Conservation (phyloP, 2,113 vertebrate species). For the Sterrhoptilus dennistouni region DNA sequence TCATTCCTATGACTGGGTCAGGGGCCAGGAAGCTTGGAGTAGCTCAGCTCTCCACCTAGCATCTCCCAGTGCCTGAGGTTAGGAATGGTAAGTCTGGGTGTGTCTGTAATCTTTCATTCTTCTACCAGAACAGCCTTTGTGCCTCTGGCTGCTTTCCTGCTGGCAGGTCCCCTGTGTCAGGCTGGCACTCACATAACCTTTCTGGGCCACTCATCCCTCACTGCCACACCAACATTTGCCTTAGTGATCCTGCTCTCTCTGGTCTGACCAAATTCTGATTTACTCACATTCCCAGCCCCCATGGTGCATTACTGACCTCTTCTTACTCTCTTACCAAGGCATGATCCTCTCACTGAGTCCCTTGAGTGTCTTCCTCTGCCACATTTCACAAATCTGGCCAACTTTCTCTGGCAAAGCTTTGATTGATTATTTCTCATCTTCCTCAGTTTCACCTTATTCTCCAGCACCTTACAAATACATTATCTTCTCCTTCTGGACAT, state of each 20-base stretch:
- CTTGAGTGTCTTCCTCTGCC: background rate
- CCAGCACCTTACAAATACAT: background rate
- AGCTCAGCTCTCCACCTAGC: background rate
- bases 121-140: background rate
- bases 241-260: background rate
- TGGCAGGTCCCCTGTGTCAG: background rate
- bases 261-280: background rate
- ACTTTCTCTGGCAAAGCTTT: background rate
- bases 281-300: background rate
- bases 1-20: rapidly evolving
- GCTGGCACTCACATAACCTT: background rate
- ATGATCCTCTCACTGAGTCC: background rate
- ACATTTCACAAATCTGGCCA: background rate
- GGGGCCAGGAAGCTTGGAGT: background rate
- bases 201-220: background rate
- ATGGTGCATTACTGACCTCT: background rate
- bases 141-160: background rate
- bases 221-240: background rate
- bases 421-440: background rate
- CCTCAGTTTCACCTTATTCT: background rate
- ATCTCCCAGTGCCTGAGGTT: background rate
- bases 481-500: background rate
- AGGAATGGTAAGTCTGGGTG: background rate
- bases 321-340: background rate
- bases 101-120: background rate